These are phyloP conservation scores for Noctua pronuba DNA, from an alignment of 2,888 invertebrate species.

Conservation along the genomic window DNA sequence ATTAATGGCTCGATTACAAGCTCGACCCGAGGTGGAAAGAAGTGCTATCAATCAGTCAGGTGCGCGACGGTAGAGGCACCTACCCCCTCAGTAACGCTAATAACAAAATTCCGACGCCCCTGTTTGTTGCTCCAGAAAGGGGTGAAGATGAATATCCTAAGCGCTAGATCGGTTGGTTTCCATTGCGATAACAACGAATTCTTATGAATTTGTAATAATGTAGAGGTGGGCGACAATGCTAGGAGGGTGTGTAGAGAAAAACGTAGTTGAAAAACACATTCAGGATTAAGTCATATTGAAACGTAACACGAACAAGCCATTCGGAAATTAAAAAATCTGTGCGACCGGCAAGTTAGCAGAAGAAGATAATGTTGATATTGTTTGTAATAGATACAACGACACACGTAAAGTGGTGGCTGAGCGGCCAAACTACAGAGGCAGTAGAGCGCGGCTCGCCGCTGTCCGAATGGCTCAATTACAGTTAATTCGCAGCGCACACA, in stretches of 20 bases:
- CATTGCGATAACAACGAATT: conserved; percentile 72
- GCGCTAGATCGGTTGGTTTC: conserved; percentile 78
- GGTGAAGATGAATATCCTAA: conserved; percentile 89
- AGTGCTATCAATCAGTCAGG: conserved; percentile 91
- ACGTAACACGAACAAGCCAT: not conserved
- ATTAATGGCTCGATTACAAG: conserved; percentile 91
- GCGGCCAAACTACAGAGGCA: conserved; percentile 80
- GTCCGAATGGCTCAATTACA: conserved; percentile 90
- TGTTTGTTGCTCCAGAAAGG: conserved; percentile 88
- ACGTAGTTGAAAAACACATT: conserved; percentile 1
- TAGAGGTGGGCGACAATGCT: conserved; percentile 10
- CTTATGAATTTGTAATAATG: conserved; percentile 58
- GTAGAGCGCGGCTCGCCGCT: conserved; percentile 83
- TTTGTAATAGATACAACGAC: conserved; percentile 67
- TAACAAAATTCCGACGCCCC: conserved; percentile 90
- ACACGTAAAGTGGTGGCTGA: conserved; percentile 71
- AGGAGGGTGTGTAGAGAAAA: not conserved
- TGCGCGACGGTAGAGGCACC: conserved; percentile 86
- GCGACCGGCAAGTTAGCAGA: conserved; percentile 56
- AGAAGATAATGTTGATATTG: conserved; percentile 66
- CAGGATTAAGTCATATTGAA: conserved; percentile 10
- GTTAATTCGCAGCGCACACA: conserved; percentile 90
- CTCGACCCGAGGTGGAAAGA: conserved; percentile 90
- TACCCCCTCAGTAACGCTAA: conserved; percentile 88
- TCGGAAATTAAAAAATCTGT: conserved; percentile 29